Base-by-base conservation (phyloP, 2,888 invertebrate species). In the Trichogramma dendrolimi region DNA sequence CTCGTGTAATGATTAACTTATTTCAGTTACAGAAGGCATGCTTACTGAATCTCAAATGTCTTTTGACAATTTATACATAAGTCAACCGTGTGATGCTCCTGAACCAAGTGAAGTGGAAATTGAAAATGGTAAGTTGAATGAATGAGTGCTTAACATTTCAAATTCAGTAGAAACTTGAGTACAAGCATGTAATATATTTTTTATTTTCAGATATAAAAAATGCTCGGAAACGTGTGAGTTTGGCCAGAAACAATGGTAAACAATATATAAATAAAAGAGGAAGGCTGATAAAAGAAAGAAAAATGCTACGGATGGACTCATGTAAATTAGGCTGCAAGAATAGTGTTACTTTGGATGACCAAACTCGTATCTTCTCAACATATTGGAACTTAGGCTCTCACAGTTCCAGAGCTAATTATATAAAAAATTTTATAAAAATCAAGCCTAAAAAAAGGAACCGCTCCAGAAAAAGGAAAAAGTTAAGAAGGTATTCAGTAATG, bases 341-440 rank as follows among this genome's bases (percentile, higher is more conserved):
- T 11, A 63, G 61, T 52, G 40, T 67, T n/a, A 50, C 55, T 7
- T 38, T 52, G 4, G 42, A 57, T 1, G 52, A 63, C 10, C 64
- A 67, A 43, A n/a, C 46, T 2, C 56, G 42, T 11, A 55, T 65
- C 10, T 67, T 65, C 44, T 10, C 55, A 4, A 7, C 51, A n/a
- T 67, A 65, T n/a, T 65, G 67, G 66, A 52, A 55, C 4, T 53
- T 57, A 7, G 60, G 53, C 2, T n/a, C 14, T 10, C 61, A 65
- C 10, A 4, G 48, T 8, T 41, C 55, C 11, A 44, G 61, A 40
- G 8, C 54, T 4, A 48, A 57, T 4, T 63, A 53, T 47, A 54
- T 62, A 4, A 55, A 52, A 5, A 49, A 49, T 42, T 41, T 39
- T 10, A 56, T 56, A 42, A 44, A 8, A 38, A 14, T 52, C 44